Evolutionary conservation across 2,888 invertebrate species (phyloP), one percentile per base, ranked within the genome.

Genomic region (Archips crataeganus): DNA sequence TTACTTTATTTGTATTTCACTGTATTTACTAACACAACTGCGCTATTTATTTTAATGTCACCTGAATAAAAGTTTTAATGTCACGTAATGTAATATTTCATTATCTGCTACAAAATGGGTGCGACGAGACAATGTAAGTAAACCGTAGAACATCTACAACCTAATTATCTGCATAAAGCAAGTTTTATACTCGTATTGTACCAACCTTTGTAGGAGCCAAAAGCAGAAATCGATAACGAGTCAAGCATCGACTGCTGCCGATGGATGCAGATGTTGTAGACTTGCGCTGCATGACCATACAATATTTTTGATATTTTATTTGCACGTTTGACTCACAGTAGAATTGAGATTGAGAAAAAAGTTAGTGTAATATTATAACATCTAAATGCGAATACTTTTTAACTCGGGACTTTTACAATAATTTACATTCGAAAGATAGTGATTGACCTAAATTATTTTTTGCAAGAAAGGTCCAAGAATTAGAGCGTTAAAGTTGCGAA

Each of bases 101-200:
- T 89, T 90, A 87, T 87, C 85, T 83, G 90, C 90, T 85, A 87
- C 90, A 80, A 86, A 87, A 89, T 86, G 88, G 93, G 91, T 90
- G 89, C 92, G 89, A 90, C 94, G 94, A 92, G 93, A 91, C 90
- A 86, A 92, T 89, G 94, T 94, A 93, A 94, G 94, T 94, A 92
- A 90, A 85, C 89, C 88, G 86, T 86, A 87, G 84, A 84, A 85
- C 87, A 89, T 87, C 90, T 72, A 61, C 72, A 72, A 72, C 62
- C 36, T 67, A 85, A 86, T 84, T 89, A 80, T 84, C 87, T 86
- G 86, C 87, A 60, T 85, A 86, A 84, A 84, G 85, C 85, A 82
- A 79, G 75, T 80, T 80, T 85, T 86, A 84, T 90, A 39, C 39
- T 39, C 39, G 39, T 39, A 84, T 86, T 85, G 82, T 79, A 54